Conservation (phyloP, 2,113 vertebrate species). For the Vicugna pacos region DNA sequence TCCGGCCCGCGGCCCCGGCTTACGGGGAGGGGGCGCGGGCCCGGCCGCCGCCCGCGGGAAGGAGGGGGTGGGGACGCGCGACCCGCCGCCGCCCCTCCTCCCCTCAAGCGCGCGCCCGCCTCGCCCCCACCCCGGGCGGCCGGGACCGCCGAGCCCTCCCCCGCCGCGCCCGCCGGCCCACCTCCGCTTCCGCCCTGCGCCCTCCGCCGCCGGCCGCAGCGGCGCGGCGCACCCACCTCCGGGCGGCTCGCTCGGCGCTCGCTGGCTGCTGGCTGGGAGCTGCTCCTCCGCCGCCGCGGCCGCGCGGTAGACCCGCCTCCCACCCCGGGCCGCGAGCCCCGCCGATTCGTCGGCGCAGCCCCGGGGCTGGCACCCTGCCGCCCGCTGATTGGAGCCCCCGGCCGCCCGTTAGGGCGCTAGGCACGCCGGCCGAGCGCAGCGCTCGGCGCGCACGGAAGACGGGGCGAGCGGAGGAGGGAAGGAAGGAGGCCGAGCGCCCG, state of each 20-base stretch:
- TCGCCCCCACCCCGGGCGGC: background rate
- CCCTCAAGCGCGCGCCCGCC: slow-evolving; percentile 49
- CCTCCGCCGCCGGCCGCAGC: slow-evolving; percentile 66
- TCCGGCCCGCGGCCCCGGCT: background rate
- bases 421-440: slow-evolving; percentile 73
- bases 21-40: slow-evolving; percentile 24
- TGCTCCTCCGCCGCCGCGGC: slow-evolving; percentile 64
- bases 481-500: slow-evolving; percentile 55
- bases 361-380: slow-evolving; percentile 80
- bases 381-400: background rate
- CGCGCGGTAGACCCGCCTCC: slow-evolving; percentile 79
- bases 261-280: slow-evolving; percentile 59
- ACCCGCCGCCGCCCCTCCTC: slow-evolving; percentile 46
- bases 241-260: slow-evolving; percentile 60
- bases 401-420: background rate
- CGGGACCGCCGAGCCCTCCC: background rate
- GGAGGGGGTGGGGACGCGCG: slow-evolving; percentile 71
- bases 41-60: slow-evolving; percentile 55
- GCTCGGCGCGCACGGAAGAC: slow-evolving; percentile 65
- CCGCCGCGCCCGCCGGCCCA: background rate
- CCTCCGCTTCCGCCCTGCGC: slow-evolving; percentile 56
- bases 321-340: slow-evolving; percentile 71
- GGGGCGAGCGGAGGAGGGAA: background rate
- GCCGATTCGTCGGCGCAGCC: slow-evolving; percentile 79
- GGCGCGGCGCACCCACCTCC: slow-evolving; percentile 68